Base-by-base conservation (phyloP, 2,797 vertebrate genomes). In the Sebastes cheni region DNA sequence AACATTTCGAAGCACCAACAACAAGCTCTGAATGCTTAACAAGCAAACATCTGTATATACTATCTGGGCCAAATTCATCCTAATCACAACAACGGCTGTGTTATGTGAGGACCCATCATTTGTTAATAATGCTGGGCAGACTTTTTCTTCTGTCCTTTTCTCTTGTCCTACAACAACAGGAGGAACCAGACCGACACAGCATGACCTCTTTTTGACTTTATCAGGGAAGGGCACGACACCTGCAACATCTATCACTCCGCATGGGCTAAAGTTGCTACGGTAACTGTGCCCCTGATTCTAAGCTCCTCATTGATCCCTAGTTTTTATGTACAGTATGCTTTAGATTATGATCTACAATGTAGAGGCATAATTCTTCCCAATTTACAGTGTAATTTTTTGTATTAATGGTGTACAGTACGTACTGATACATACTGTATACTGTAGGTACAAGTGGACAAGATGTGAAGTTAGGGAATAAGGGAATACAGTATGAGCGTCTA, bases 221-320 rank as follows among this genome's bases (percentile, higher is more conserved):
- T 62, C 42, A n/a, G 74, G 27, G 74, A 81, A 87, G 77, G 72
- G 70, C 72, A 75, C 18, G 65, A 84, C 78, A 59, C 67, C 68
- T 58, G 69, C 80, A 70, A 22, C 83, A 89, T 88, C 78, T 76
- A 80, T 86, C 72, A 86, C 84, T 69, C 84, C 64, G 68, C 82
- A 27, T 76, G 83, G 67, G 74, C 67, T n/a, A 23, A 76, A 69
- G 79, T 64, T 74, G 34, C 75, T n/a, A 4, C 59, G 46, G n/a
- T 39, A 65, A 32, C 50, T 54, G n/a, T 25, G 32, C 8, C 8
- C 56, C 77, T 69, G 54, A 77, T 22, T 72, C n/a, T 68, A 8
- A 79, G 50, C 64, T 77, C 72, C 58, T 36, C 67, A 12, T 27
- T 71, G 46, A 75, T 67, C 27, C 52, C 16, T 60, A 9, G 7